Evolutionary conservation across 2,113 vertebrate species (phyloP).

Genomic region (Chaetorhynchus papuensis): DNA sequence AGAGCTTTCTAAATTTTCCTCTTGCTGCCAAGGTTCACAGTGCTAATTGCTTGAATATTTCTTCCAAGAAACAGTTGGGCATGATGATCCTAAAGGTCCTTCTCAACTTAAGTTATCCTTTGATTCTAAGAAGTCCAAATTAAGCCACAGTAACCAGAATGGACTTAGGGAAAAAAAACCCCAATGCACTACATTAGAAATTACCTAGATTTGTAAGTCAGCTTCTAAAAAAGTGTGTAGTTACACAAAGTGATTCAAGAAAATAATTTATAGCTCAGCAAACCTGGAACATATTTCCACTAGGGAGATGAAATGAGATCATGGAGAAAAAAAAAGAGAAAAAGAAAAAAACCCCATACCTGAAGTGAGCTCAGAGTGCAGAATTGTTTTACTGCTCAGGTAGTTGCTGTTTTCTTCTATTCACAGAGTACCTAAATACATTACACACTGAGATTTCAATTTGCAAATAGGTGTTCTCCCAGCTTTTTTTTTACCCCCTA

Average conservation of each 20-base stretch:
- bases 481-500: background rate
- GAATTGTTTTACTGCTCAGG: background rate
- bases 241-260: background rate
- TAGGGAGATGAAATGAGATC: background rate
- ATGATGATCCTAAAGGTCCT: background rate
- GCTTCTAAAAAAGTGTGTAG: background rate
- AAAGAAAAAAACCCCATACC: background rate
- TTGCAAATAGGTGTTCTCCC: background rate
- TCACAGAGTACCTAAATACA: background rate
- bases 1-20: background rate
- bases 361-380: background rate
- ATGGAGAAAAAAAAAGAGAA: fast-evolving
- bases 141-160: background rate
- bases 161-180: background rate
- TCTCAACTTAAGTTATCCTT: background rate
- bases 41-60: background rate
- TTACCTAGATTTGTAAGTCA: background rate
- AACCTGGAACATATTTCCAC: background rate
- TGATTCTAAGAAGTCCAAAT: background rate
- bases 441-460: background rate
- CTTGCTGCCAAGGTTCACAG: background rate
- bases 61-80: background rate
- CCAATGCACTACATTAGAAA: background rate
- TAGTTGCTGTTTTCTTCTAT: background rate
- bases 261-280: background rate